These are phyloP conservation scores for Antennarius maculatus DNA, from an alignment of 2,797 vertebrate genomes.

Conservation along the genomic window DNA sequence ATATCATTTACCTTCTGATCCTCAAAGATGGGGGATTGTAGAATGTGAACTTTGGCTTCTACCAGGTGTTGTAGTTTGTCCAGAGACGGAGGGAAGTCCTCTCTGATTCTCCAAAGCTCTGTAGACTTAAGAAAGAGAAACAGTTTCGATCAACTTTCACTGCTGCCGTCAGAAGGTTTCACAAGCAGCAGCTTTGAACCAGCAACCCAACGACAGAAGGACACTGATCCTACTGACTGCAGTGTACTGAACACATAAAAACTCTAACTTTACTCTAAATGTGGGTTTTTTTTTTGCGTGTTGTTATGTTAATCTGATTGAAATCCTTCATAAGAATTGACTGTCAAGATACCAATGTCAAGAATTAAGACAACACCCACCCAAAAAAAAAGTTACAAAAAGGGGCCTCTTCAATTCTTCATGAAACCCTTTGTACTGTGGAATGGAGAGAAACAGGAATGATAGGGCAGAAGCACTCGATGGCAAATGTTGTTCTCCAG, in stretches of 20 bases:
- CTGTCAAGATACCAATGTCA: conserved; percentile 10
- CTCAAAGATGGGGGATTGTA: conserved; percentile 34
- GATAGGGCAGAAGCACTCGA: background rate
- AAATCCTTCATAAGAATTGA: conserved; percentile 2
- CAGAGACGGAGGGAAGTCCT: conserved; percentile 44
- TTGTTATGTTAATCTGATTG: background rate
- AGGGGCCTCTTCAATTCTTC: background rate
- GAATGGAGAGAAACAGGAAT: conserved; percentile 40
- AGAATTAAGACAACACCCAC: conserved; percentile 21
- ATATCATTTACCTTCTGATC: conserved; percentile 50
- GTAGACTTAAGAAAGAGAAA: conserved; percentile 41
- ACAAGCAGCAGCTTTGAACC: conserved; percentile 18
- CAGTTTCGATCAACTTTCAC: conserved; percentile 3
- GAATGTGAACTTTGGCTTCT: conserved; percentile 54
- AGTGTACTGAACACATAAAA: background rate
- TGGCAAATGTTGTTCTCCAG: background rate
- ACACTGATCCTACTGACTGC: conserved; percentile 9
- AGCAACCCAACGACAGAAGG: background rate
- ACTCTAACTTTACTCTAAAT: background rate
- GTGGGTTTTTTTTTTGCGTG: too few species aligned
- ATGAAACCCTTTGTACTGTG: conserved; percentile 1
- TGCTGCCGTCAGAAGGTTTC: conserved; percentile 22
- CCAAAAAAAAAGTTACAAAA: background rate
- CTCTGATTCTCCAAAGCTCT: conserved; percentile 30
- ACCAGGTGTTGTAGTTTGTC: conserved; percentile 59